phyloP scores from a whole-genome alignment of 2,797 vertebrate genomes.

The Decapterus maruadsi region DNA sequence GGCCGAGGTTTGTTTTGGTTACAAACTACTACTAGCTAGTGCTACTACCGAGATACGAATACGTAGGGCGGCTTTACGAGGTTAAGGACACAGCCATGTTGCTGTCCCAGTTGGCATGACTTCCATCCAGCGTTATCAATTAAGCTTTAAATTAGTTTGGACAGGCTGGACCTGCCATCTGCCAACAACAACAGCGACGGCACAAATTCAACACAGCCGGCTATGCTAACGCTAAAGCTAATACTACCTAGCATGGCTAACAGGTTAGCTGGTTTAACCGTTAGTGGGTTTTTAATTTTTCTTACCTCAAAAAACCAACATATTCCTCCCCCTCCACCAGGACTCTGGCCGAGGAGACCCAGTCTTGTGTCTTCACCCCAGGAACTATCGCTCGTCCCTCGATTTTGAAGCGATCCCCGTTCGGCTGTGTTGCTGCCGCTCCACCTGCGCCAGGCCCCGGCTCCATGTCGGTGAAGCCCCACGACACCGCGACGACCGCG shows the following conservation, averaged over 20 bases:
- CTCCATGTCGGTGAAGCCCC: slow-evolving; percentile 81
- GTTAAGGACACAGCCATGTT: neutral
- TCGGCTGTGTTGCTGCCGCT: slow-evolving; percentile 51
- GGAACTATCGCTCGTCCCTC: slow-evolving; percentile 94
- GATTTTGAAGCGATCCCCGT: slow-evolving; percentile 93
- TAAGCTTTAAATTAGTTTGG: neutral
- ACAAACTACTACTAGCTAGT: too few species aligned
- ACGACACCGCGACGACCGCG: slow-evolving; percentile 56
- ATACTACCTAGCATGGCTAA: slow-evolving; percentile 34
- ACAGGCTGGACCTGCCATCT: neutral
- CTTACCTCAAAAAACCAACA: slow-evolving; percentile 93
- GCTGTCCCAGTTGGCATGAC: neutral
- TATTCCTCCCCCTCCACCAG: slow-evolving; percentile 94
- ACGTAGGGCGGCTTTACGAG: too few species aligned
- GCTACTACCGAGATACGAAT: too few species aligned
- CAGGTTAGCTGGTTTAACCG: neutral
- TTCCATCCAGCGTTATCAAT: neutral
- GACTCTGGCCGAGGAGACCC: slow-evolving; percentile 92
- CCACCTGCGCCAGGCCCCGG: slow-evolving; percentile 77
- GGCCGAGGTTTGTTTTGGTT: slow-evolving; percentile 46
- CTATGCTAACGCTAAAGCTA: slow-evolving; percentile 39
- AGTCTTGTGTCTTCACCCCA: slow-evolving; percentile 93
- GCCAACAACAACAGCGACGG: neutral
- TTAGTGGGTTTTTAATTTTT: neutral
- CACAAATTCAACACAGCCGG: neutral